Evolutionary conservation across 2,888 invertebrate species (phyloP).

Genomic region (Cyrtodaria siliqua): DNA sequence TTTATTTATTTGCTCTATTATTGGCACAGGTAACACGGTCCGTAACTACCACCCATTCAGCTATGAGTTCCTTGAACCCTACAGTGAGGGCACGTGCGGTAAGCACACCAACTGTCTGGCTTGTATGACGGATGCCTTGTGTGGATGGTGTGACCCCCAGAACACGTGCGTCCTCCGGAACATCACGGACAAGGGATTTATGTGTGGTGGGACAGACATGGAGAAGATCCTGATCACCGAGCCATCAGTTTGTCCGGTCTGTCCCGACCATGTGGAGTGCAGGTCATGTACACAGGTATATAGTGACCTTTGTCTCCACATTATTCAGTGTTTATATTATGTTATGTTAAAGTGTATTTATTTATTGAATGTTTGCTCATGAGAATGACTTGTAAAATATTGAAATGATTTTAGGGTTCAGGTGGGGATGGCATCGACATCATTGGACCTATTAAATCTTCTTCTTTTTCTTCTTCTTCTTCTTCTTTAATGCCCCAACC

Average conservation of each 20-base stretch:
- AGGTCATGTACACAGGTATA: constrained; percentile 92
- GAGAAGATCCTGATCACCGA: constrained; percentile 91
- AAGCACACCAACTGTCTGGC: constrained; percentile 94
- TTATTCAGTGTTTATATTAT: too few species aligned
- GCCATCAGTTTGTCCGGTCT: constrained; percentile 94
- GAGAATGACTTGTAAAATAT: too few species aligned
- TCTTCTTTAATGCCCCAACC: too few species aligned
- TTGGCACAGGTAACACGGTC: constrained; percentile 27
- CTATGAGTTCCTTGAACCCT: constrained; percentile 91
- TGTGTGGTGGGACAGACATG: constrained; percentile 40
- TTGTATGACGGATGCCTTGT: constrained; percentile 94
- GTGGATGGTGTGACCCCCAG: constrained; percentile 95
- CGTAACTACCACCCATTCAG: constrained; percentile 72
- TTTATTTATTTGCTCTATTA: constrained; percentile 1
- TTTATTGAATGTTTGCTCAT: too few species aligned
- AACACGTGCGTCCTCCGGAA: constrained; percentile 89
- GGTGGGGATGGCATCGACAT: too few species aligned
- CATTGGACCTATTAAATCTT: too few species aligned
- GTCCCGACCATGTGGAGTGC: constrained; percentile 96
- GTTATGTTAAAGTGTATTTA: too few species aligned
- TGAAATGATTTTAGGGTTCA: too few species aligned
- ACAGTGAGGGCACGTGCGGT: constrained; percentile 89
- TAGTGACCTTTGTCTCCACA: background rate
- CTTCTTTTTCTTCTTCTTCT: too few species aligned
- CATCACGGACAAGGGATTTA: constrained; percentile 37